Percentiles rank a stretch among this genome's conserved stretches.
phyloP scores from a whole-genome alignment of 2,797 vertebrate species.

The Danio tinwini region DNA sequence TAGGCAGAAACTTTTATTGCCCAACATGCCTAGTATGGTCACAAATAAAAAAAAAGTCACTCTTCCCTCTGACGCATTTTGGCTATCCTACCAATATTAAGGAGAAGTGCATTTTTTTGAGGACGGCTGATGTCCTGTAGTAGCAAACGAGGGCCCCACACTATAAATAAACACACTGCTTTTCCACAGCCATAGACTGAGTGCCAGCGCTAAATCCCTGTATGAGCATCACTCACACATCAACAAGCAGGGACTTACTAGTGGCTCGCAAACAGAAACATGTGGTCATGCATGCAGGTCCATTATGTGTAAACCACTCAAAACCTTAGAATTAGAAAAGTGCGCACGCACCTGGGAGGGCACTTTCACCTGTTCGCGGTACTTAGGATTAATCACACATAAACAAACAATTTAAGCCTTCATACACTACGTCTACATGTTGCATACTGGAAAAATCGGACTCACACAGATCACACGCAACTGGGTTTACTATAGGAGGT shows the following conservation, averaged over 20 bases:
- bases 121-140: constrained; percentile 5
- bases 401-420: constrained; percentile 2
- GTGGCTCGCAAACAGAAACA: neutral
- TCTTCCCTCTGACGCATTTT: constrained; percentile 41
- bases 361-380: constrained; percentile 21
- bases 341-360: neutral
- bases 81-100: constrained; percentile 13
- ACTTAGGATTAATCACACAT: neutral
- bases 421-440: neutral
- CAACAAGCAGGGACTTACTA: constrained; percentile 30
- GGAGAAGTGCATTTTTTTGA: neutral
- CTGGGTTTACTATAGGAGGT: neutral
- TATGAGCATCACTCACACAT: constrained; percentile 48
- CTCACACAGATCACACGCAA: constrained; percentile 2
- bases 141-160: constrained; percentile 57
- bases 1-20: neutral
- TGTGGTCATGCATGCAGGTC: neutral
- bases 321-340: neutral
- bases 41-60: neutral
- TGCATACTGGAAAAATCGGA: neutral
- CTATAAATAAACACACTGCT: constrained; percentile 70
- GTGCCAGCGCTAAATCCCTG: constrained; percentile 19
- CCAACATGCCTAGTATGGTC: constrained; percentile 12
- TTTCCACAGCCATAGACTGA: constrained; percentile 46
- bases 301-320: constrained; percentile 3